phyloP scores from a whole-genome alignment of 1,140 invertebrate genomes.

The Euura lappo region DNA sequence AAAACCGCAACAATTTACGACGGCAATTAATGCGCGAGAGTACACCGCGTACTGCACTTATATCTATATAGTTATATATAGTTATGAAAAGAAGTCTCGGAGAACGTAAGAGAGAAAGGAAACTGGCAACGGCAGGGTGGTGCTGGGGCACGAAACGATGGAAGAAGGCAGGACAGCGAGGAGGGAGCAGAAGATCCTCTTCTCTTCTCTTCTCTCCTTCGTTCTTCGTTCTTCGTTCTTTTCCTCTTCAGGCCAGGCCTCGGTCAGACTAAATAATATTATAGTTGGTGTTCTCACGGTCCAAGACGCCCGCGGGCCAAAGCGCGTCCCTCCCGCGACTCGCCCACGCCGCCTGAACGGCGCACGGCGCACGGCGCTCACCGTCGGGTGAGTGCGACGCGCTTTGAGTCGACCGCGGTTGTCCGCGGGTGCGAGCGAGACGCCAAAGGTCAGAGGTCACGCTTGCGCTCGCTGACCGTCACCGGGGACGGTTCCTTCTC shows the following conservation, averaged over 20 bases:
- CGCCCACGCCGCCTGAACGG: constrained; percentile 48
- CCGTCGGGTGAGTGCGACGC: constrained; percentile 32
- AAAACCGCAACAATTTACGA: constrained; percentile 61
- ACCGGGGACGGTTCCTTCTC: constrained; percentile 56
- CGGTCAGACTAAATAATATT: constrained; percentile 62
- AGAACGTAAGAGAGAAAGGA: constrained; percentile 12
- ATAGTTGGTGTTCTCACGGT: constrained; percentile 63
- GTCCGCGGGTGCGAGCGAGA: constrained; percentile 26
- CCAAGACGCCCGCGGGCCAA: constrained; percentile 60
- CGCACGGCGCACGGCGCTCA: constrained; percentile 28
- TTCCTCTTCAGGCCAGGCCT: constrained; percentile 10
- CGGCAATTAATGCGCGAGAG: constrained; percentile 61
- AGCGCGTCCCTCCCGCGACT: constrained; percentile 51
- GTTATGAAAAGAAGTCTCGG: not conserved
- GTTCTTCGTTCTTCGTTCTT: constrained; percentile 10
- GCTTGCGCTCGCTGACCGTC: constrained; percentile 60
- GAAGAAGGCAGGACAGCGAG: constrained; percentile 9
- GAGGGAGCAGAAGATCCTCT: constrained; percentile 28
- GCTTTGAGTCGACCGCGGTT: constrained; percentile 25
- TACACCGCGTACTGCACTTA: constrained; percentile 44
- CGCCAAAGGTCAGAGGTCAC: constrained; percentile 54
- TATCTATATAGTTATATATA: constrained; percentile 9
- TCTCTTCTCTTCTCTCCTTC: constrained; percentile 18
- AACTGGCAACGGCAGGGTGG: constrained; percentile 20
- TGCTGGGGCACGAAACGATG: constrained; percentile 6